A percentile compares a stretch with the other conserved stretches of the same genome.
Evolutionary conservation across 2,888 invertebrate species (phyloP).

Genomic region (Agonum fuliginosum): DNA sequence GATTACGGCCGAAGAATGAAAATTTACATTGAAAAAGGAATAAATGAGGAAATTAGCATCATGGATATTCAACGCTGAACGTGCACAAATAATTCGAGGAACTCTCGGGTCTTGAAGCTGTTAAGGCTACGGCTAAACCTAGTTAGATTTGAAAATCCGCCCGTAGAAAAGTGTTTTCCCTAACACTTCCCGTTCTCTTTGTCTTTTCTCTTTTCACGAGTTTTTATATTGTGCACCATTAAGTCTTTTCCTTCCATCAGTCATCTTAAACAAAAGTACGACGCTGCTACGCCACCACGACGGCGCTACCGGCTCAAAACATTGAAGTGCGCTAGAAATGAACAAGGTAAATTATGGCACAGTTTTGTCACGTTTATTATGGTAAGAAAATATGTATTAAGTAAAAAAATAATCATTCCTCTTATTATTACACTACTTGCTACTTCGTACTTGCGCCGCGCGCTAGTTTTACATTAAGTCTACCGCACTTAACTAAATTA

Average conservation of each 20-base stretch:
- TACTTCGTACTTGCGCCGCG: not conserved
- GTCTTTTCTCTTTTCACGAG: constrained; percentile 21
- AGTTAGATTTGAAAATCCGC: not conserved
- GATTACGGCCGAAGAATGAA: not conserved
- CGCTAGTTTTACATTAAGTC: not conserved
- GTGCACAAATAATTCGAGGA: constrained; percentile 4
- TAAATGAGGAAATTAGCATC: constrained; percentile 3
- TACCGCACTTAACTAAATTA: too few relatives aligned
- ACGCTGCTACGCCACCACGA: not conserved
- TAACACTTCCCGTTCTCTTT: constrained; percentile 19
- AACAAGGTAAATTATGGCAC: constrained; percentile 20
- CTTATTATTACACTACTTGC: not conserved
- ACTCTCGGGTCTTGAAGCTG: not conserved
- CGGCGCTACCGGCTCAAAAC: not conserved
- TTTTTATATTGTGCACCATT: constrained; percentile 35
- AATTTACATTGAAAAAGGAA: constrained; percentile 2
- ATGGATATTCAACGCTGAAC: not conserved
- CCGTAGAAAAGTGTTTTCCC: constrained; percentile 3
- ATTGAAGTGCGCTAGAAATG: not conserved
- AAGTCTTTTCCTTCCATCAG: constrained; percentile 31
- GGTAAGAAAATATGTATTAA: constrained; percentile 25
- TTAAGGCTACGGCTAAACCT: not conserved
- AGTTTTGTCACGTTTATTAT: constrained; percentile 20
- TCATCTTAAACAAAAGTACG: constrained; percentile 31
- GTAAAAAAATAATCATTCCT: not conserved